These are phyloP conservation scores for Serinus canaria DNA, from an alignment of 2,113 vertebrate genomes.

Conservation along the genomic window DNA sequence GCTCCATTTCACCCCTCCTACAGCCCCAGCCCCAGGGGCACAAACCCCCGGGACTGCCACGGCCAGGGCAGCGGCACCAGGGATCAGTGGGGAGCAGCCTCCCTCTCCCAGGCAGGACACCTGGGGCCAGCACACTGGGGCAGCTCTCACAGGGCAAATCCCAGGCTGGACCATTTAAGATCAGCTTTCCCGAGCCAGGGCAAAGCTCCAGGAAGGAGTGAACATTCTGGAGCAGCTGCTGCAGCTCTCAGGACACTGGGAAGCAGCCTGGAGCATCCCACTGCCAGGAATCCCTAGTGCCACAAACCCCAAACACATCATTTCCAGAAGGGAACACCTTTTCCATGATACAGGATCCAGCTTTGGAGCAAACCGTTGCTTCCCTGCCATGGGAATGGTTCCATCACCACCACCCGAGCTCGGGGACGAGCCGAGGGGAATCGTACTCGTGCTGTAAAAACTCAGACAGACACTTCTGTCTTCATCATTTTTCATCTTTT, in stretches of 20 bases:
- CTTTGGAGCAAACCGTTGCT: background rate
- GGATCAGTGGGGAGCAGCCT: background rate
- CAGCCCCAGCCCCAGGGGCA: rapidly evolving
- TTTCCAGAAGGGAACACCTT: background rate
- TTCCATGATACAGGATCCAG: background rate
- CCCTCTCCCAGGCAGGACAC: background rate
- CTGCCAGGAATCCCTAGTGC: background rate
- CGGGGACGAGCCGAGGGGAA: background rate
- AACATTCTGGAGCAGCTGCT: rapidly evolving
- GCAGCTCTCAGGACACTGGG: background rate
- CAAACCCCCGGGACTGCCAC: background rate
- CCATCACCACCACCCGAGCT: background rate
- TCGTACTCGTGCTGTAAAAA: conserved; percentile 18
- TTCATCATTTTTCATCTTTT: conserved; percentile 69
- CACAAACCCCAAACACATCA: rapidly evolving
- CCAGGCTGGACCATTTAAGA: background rate
- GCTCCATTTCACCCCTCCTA: background rate
- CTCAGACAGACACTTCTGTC: conserved; percentile 66
- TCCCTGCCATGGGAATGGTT: background rate
- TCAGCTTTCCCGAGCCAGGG: rapidly evolving
- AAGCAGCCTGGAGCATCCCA: background rate
- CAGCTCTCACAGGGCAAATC: background rate
- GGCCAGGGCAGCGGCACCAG: background rate
- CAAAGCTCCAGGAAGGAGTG: background rate
- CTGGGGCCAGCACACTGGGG: rapidly evolving